Evolutionary conservation across 2,888 invertebrate genomes (phyloP), one percentile per base, ranked within the genome.

Genomic region (Capitulum mitella): DNA sequence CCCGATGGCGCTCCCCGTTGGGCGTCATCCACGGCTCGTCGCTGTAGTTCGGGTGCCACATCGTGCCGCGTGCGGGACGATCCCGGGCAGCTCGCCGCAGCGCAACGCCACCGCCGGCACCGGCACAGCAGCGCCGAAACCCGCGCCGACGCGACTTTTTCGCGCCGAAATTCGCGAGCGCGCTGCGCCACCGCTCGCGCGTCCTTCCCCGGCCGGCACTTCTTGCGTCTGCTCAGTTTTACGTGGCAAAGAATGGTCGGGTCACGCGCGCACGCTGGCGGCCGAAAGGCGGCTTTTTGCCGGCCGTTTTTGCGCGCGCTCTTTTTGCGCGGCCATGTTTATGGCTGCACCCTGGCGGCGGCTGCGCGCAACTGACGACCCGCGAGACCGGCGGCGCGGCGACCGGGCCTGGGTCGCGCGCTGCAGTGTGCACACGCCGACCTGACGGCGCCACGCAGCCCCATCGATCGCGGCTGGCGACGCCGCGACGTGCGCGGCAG

Each of bases 401-500:
- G 86, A 83, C 84, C 83, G 83, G 84, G 83, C 86, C 82, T 85
- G 84, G 80, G 10, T 51, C 19, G 51, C 51, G 19, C 3, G 19
- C 19, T 22, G 19, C 3, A 51, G 22, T 51, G 51, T 51, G 10
- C 19, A n/a, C n/a, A 3, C 51, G 8, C 14, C 51, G 51, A 22
- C 51, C 51, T 51, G 51, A 51, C 51, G 46, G 51, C 51, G 51
- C 3, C 51, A 51, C 51, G 3, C 14, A 16, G 14, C 19, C 51
- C 12, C 22, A 51, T 51, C 51, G 51, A 51, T 51, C 51, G 51
- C 14, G 51, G 51, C 12, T 19, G n/a, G n/a, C n/a, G n/a, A n/a
- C n/a, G n/a, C n/a, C n/a, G 19, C 51, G 51, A 85, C 84, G 80
- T 85, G 84, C 84, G 85, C 85, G n/a, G n/a, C n/a, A n/a, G 81